Base-by-base conservation (phyloP, 2,113 vertebrate genomes). In the Osmerus eperlanus region DNA sequence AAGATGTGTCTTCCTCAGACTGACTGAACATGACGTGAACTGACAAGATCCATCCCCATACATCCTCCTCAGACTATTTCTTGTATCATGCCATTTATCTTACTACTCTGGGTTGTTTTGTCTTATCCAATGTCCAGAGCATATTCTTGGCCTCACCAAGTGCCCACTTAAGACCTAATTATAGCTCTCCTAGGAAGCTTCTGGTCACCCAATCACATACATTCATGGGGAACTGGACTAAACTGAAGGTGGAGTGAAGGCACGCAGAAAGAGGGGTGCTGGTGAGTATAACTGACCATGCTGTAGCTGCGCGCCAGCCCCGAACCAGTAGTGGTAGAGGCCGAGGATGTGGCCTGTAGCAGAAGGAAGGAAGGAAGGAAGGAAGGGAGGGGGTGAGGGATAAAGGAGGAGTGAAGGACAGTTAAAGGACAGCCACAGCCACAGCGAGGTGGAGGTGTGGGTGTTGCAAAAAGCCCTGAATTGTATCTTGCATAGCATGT, bases 241-340 rank as follows among this genome's bases (percentile, higher is more conserved):
- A 70, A 65, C 70, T 83, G 29, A 78, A 74, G 59, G 67, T 56
- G 75, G 56, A 58, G 11, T 28, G 62, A 13, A 79, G 28, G 68
- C 78, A 74, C 82, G 75, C 74, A 81, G 53, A 74, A 2, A 60
- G 70, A 78, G 36, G 69, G 25, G 55, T 67, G 53, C 56, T 78
- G 65, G 75, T 75, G 68, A 47, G 73, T 78, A 76, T 90, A 90
- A 95, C 94, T 90, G 93, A 98, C 95, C 94, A 88, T 90, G 88
- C 94, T 95, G 88, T 92, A 86, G 92, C 92, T 96, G 89, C 94
- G 95, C 74, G 91, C 78, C 86, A 96, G 92, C 81, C 84, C 91
- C 71, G 85, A 89, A 79, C 89, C 90, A 73, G 87, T 65, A 73
- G 86, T 86, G 86, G 83, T 85, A 82, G 90, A 83, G 0, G 83